Conservation (phyloP, 35 echinoderm and acorn worm genomes). For the Lytechinus pictus region DNA sequence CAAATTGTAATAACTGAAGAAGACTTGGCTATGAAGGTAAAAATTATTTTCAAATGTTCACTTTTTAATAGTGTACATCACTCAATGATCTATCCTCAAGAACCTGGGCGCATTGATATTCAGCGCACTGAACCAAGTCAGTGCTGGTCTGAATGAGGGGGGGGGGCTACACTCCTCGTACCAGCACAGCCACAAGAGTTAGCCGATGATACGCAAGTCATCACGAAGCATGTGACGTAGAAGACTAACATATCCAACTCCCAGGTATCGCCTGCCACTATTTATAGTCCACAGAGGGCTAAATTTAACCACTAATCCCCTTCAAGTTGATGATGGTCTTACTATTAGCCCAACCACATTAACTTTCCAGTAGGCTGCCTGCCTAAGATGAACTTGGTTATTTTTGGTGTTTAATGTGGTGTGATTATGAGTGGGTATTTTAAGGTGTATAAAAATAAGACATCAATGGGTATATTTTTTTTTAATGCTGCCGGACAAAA, state of each 20-base stretch:
- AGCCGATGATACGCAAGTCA: neutral
- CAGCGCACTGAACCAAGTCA: neutral
- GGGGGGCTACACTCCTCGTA: neutral
- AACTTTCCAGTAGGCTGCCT: neutral
- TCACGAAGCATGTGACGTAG: neutral
- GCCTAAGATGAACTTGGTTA: neutral
- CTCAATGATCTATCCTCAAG: too few species aligned
- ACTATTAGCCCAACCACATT: neutral
- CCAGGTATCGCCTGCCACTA: constrained; percentile 12
- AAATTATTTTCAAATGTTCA: too few species aligned
- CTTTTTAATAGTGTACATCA: too few species aligned
- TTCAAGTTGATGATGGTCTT: neutral
- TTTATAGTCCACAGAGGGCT: constrained; percentile 7
- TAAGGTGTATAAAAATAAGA: neutral
- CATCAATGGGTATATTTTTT: neutral
- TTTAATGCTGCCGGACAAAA: too few species aligned
- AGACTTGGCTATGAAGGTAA: too few species aligned
- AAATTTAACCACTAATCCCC: constrained; percentile 26
- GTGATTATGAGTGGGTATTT: neutral
- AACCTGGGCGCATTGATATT: neutral
- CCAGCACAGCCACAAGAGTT: neutral
- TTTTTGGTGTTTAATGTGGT: neutral
- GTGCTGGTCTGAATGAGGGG: neutral
- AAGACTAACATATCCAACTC: neutral
- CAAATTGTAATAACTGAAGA: too few species aligned